Evolutionary conservation across 2,797 vertebrate species (phyloP), one percentile per base, ranked within the genome.

Genomic region (Sebastes paucispinis): DNA sequence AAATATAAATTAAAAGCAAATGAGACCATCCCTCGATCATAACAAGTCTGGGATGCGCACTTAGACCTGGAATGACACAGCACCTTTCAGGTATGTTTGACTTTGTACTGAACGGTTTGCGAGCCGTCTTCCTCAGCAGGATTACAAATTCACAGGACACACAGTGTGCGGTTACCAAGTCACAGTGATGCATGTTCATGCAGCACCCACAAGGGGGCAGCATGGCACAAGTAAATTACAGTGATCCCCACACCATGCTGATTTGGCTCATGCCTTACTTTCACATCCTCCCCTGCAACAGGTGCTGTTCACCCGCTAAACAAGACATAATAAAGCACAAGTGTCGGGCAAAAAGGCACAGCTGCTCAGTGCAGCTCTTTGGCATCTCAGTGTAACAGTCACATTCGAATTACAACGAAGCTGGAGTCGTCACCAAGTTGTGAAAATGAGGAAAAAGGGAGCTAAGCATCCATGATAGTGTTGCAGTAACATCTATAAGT

Each of bases 381-480:
- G 90, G 90, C 83, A 77, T 89, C 72, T 77, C 55, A 75, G 82
- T 69, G 75, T 87, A 92, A 92, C 83, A 88, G 87, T 89, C 89
- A 65, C 71, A 62, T 69, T 80, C 39, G 14, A 55, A 80, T 73
- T 3, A 67, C 12, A 22, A 81, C 58, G 47, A 76, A 39, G 32
- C 52, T 58, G 3, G 22, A 76, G 52, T 58, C 4, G 2, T 58
- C 59, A 55, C 67, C 10, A 24, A 52, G 31, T 32, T 18, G 50
- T 24, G 31, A 59, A 70, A 69, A 60, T 31, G 6, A 36, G 8
- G 2, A 27, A 68, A 59, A 43, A 25, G 4, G 29, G 22, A 69
- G 27, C 13, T 24, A 65, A 67, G 54, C 69, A 50, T 55, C 58
- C 59, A 25, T 55, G 52, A 77, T 8, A 69, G 59, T 27, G 12